Evolutionary conservation across 2,888 invertebrate species (phyloP), one percentile per base, ranked within the genome.

Genomic region (Cephalotes varians): DNA sequence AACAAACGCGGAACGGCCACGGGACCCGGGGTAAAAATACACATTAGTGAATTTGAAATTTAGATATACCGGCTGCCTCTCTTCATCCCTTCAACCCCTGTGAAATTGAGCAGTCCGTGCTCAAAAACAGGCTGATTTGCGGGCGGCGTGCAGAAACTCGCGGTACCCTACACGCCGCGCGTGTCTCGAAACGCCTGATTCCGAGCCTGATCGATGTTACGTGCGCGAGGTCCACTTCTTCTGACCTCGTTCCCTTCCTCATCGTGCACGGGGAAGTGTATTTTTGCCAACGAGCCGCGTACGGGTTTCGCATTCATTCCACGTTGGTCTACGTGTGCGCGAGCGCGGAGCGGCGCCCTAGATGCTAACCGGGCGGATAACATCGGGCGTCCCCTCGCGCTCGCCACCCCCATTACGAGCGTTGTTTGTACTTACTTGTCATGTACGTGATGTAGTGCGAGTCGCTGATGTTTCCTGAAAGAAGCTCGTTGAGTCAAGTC

Each of bases 401-500:
- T 51, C 76, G 79, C 81, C 47, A 37, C 60, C 65, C 34, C 62
- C 44, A n/a, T 7, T 37, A 28, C 37, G 28, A 15, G 54, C 34
- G 73, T 60, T 73, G 80, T 62, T 85, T 83, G 82, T 92, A 94
- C 94, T 94, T 94, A 94, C 94, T 94, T 92, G 94, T 94, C 94
- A 94, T 93, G 91, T 94, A 94, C 83, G 93, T 94, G 94, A 94
- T 94, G 94, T 94, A 94, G 90, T 93, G 93, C 72, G 94, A 91
- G 88, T 93, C 93, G 93, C 93, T 93, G 94, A 93, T 94, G 93
- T 94, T 94, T 87, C 94, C 94, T 94, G 94, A 92, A 94, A 94
- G 91, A 93, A 92, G 90, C 89, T 89, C 89, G 90, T 91, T 94
- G 91, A 93, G 92, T 94, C 91, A 76, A 64, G 85, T 89, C 79